phyloP scores from a whole-genome alignment of 2,113 vertebrate genomes.

The Callopanchax toddi region DNA sequence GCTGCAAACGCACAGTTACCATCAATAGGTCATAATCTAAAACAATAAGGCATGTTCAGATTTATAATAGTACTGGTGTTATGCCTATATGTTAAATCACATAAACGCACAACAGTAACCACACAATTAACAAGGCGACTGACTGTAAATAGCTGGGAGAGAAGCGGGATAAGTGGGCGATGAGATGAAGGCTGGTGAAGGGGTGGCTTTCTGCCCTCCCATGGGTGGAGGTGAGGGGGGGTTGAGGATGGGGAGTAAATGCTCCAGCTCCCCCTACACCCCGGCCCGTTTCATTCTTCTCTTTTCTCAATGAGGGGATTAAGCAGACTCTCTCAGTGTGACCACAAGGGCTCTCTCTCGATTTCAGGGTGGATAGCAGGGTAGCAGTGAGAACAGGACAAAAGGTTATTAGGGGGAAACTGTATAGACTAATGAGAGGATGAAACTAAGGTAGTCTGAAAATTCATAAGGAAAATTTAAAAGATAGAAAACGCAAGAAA shows the following conservation, averaged over 20 bases:
- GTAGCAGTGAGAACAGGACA: slow-evolving; percentile 60
- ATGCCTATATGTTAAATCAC: no score
- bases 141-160: slow-evolving; percentile 58
- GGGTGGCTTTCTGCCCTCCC: slow-evolving; percentile 77
- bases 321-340: slow-evolving; percentile 72
- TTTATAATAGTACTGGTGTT: background rate
- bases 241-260: slow-evolving; percentile 69
- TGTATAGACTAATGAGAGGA: slow-evolving; percentile 30
- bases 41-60: background rate
- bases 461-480: slow-evolving; percentile 3
- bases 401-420: slow-evolving; percentile 49
- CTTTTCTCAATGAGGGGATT: slow-evolving; percentile 83
- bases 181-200: slow-evolving; percentile 51
- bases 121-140: slow-evolving; percentile 22
- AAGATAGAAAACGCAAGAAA: slow-evolving; percentile 10
- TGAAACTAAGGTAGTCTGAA: slow-evolving; percentile 23
- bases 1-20: slow-evolving; percentile 9
- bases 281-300: slow-evolving; percentile 77
- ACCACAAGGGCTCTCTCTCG: slow-evolving; percentile 69
- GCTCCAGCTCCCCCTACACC: slow-evolving; percentile 61
- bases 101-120: slow-evolving; percentile 30
- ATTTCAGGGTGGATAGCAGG: slow-evolving; percentile 59
- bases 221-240: slow-evolving; percentile 58
- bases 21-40: slow-evolving; percentile 2
- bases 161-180: slow-evolving; percentile 61